These are phyloP conservation scores for Heliconius himera DNA, from an alignment of 1,140 invertebrate species.

Conservation along the genomic window DNA sequence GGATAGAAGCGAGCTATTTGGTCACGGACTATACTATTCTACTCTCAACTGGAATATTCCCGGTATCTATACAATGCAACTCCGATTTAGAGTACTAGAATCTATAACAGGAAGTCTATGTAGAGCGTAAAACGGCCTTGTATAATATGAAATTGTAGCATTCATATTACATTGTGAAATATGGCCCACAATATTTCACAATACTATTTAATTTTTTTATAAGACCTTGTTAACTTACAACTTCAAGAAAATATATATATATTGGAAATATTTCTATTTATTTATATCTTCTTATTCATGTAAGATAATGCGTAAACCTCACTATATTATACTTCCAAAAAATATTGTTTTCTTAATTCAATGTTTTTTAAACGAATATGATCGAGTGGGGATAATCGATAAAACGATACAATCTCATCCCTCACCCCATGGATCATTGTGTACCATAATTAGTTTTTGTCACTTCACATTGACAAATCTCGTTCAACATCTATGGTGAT, in stretches of 20 bases:
- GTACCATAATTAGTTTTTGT: conserved; percentile 79
- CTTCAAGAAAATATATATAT: background rate
- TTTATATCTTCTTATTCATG: background rate
- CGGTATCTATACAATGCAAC: background rate
- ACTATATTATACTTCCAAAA: background rate
- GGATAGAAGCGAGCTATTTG: background rate
- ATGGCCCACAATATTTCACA: background rate
- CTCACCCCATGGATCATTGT: conserved; percentile 68
- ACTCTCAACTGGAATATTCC: background rate
- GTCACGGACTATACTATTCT: conserved; percentile 6
- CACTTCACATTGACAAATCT: conserved; percentile 79
- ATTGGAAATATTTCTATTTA: background rate
- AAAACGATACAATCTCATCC: conserved; percentile 46
- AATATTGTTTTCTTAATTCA: background rate
- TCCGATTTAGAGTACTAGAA: conserved; percentile 2
- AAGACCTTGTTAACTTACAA: background rate
- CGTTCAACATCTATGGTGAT: conserved; percentile 59
- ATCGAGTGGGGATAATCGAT: conserved; percentile 27
- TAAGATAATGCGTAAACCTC: background rate
- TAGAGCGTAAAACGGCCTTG: background rate
- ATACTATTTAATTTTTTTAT: background rate
- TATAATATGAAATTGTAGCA: background rate
- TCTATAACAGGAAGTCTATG: conserved; percentile 15
- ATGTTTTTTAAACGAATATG: conserved; percentile 17
- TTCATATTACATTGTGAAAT: no score